phyloP scores from a whole-genome alignment of 2,888 invertebrate genomes.

The Nephrotoma appendiculata region DNA sequence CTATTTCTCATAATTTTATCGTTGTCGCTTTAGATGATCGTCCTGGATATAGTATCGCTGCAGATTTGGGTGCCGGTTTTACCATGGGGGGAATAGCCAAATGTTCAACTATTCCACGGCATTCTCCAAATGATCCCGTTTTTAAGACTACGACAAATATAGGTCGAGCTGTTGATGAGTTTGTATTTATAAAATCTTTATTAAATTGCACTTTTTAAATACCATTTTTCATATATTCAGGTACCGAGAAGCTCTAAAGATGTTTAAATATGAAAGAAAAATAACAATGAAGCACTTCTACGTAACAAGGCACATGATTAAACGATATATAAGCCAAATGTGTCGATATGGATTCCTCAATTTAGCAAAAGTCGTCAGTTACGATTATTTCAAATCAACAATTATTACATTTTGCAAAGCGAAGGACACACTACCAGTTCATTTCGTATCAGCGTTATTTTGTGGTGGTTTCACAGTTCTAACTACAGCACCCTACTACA shows the following conservation, averaged over 20 bases:
- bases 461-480: conserved; percentile 44
- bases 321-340: neutral
- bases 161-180: neutral
- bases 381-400: neutral
- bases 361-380: neutral
- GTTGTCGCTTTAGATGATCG: neutral
- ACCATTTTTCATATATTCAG: neutral
- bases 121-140: neutral
- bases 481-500: conserved; percentile 49
- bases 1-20: no score
- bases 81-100: neutral
- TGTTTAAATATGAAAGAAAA: neutral
- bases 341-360: neutral
- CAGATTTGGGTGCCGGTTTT: neutral
- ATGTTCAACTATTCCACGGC: neutral
- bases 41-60: neutral
- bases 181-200: neutral
- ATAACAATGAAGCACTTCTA: neutral
- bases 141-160: neutral
- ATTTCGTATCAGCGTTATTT: neutral
- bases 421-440: neutral
- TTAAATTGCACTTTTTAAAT: no score
- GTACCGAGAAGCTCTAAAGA: neutral
- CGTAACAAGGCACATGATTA: neutral
- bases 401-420: neutral